A percentile compares a stretch with the other conserved stretches of the same genome.
These are phyloP conservation scores for Ormia ochracea DNA, from an alignment of 2,888 invertebrate species.

Conservation along the genomic window DNA sequence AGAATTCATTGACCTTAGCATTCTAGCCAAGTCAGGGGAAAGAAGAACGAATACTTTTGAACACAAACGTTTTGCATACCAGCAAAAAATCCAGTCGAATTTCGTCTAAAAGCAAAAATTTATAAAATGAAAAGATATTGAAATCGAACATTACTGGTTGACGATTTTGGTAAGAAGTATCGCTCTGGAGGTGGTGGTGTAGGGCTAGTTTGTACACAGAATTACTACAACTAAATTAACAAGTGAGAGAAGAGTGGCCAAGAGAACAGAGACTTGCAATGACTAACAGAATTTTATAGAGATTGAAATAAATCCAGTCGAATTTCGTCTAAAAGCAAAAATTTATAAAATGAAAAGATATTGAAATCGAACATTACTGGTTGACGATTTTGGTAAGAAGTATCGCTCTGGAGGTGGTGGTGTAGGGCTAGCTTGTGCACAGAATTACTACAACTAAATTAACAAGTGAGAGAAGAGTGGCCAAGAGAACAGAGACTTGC, in stretches of 20 bases:
- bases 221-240: no score
- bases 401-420: neutral
- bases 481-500: no score
- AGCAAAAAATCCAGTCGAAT: conserved; percentile 2
- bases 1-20: conserved; percentile 58
- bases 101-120: conserved; percentile 3
- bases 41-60: conserved; percentile 30
- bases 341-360: neutral
- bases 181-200: neutral
- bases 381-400: neutral
- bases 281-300: no score
- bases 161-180: neutral
- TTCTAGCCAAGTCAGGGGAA: conserved; percentile 60
- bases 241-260: no score
- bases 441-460: no score
- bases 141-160: neutral
- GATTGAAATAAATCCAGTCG: conserved; percentile 3
- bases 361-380: neutral
- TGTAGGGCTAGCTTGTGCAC: no score
- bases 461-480: no score
- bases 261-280: no score
- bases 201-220: no score
- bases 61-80: neutral
- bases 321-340: conserved; percentile 4
- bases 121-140: neutral